Evolutionary conservation across 2,113 vertebrate genomes (phyloP).

Genomic region (Oriolus oriolus): DNA sequence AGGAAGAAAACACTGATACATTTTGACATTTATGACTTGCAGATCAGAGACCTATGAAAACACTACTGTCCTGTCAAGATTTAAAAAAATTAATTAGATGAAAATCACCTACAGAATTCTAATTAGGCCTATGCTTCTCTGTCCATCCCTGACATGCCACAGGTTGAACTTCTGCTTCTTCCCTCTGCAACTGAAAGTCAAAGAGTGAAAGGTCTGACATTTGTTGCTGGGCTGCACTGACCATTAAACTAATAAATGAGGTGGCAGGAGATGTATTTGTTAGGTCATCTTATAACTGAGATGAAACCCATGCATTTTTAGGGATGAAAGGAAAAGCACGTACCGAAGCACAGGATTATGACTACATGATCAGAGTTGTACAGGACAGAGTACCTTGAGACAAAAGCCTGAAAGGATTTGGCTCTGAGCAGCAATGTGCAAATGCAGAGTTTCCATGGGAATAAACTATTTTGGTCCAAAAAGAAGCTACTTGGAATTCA

Average conservation of each 20-base stretch:
- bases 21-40: neutral
- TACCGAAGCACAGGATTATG: neutral
- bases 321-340: neutral
- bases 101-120: neutral
- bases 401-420: conserved; percentile 1
- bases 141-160: neutral
- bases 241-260: neutral
- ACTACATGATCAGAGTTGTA: neutral
- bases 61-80: neutral
- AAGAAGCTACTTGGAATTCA: neutral
- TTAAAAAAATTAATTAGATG: neutral
- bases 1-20: neutral
- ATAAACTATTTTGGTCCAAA: neutral
- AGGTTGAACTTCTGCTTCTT: neutral
- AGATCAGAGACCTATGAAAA: conserved; percentile 8
- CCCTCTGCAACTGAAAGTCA: neutral
- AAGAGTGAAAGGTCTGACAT: neutral
- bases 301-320: neutral
- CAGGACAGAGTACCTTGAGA: neutral
- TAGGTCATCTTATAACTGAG: neutral
- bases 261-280: neutral
- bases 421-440: neutral
- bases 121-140: neutral
- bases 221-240: neutral
- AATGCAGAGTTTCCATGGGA: neutral